These are phyloP conservation scores for Schizaphis graminum DNA, from an alignment of 2,888 invertebrate genomes.

Conservation along the genomic window DNA sequence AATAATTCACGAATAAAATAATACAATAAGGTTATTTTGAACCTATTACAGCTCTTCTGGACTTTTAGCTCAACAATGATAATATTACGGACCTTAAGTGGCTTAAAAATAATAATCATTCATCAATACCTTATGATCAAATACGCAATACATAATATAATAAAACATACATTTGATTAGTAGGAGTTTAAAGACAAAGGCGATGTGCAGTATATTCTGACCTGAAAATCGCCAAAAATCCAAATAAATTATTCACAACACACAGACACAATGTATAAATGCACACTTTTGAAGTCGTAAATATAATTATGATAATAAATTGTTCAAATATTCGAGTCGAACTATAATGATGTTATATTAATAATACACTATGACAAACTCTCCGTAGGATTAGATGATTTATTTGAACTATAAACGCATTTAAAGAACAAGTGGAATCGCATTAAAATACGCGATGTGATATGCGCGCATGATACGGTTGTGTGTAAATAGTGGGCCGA, in stretches of 20 bases:
- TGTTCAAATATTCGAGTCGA: too few relatives aligned
- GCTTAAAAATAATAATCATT: not conserved
- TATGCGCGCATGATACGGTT: not conserved
- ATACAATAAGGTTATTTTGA: not conserved
- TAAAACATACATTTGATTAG: not conserved
- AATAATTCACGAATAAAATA: not conserved
- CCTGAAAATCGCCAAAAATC: not conserved
- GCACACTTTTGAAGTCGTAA: too few relatives aligned
- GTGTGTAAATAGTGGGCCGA: not conserved
- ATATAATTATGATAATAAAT: too few relatives aligned
- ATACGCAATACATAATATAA: not conserved
- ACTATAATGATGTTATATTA: too few relatives aligned
- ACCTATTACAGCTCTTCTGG: not conserved
- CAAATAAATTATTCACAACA: too few relatives aligned
- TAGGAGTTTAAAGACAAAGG: not conserved
- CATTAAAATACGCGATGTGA: too few relatives aligned
- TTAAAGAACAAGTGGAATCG: too few relatives aligned
- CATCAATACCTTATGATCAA: not conserved
- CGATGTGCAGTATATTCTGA: not conserved
- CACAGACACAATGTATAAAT: too few relatives aligned
- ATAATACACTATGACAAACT: too few relatives aligned
- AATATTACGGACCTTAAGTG: not conserved
- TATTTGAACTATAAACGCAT: too few relatives aligned
- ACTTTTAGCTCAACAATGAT: not conserved
- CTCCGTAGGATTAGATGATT: too few relatives aligned